A percentile compares a stretch with the other conserved stretches of the same genome.
phyloP scores from a whole-genome alignment of 1,140 invertebrate species.

The Ectropis grisescens region DNA sequence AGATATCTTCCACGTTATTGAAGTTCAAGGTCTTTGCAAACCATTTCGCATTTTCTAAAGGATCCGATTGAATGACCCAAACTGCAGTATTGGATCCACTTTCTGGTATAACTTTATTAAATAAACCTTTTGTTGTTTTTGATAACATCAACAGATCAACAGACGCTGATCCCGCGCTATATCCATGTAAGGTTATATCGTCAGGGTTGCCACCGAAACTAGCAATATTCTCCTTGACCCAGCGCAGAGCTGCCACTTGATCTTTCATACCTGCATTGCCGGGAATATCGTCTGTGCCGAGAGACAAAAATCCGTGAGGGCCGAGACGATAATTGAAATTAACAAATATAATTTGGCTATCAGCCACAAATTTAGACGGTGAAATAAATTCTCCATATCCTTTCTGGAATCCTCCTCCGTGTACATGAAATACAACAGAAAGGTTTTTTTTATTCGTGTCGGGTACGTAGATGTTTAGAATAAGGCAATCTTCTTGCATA shows the following conservation, averaged over 20 bases:
- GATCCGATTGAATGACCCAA: conserved; percentile 16
- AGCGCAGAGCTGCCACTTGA: conserved; percentile 18
- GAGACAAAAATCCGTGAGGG: conserved; percentile 22
- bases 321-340: conserved; percentile 27
- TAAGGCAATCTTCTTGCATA: conserved; percentile 35
- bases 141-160: conserved; percentile 20
- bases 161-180: conserved; percentile 16
- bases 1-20: conserved; percentile 8
- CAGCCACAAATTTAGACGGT: conserved; percentile 8
- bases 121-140: conserved; percentile 15
- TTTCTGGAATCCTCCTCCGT: conserved; percentile 23
- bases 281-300: conserved; percentile 21
- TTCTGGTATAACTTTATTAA: conserved; percentile 22
- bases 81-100: conserved; percentile 12
- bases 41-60: conserved; percentile 13
- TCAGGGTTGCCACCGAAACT: conserved; percentile 26
- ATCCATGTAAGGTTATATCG: conserved; percentile 19
- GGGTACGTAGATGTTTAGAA: conserved; percentile 38
- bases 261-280: conserved; percentile 34
- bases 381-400: conserved; percentile 11
- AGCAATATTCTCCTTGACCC: conserved; percentile 19
- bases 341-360: conserved; percentile 9
- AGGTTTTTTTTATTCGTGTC: conserved; percentile 30
- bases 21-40: conserved; percentile 10
- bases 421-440: conserved; percentile 34